Evolutionary conservation across 2,113 vertebrate species (phyloP).

Genomic region (Mus musculus): DNA sequence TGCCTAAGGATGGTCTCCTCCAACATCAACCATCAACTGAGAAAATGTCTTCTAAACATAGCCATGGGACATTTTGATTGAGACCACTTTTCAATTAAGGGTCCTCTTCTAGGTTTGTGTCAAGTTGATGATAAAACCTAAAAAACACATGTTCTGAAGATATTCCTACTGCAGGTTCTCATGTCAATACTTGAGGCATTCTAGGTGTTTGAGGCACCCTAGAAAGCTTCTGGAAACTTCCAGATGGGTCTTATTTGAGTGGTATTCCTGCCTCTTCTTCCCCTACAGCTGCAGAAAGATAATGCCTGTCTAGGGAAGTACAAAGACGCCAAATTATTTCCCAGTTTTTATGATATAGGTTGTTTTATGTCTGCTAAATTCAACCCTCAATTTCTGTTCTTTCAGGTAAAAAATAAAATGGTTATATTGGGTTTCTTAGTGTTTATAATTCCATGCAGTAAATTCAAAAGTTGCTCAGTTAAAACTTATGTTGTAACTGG

Average conservation of each 20-base stretch:
- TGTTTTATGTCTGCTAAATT: conserved; percentile 52
- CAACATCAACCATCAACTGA: background rate
- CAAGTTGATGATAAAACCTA: background rate
- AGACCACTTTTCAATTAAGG: background rate
- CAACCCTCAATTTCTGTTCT: conserved; percentile 40
- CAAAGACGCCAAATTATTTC: background rate
- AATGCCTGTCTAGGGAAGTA: background rate
- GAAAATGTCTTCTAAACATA: background rate
- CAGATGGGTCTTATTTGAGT: background rate
- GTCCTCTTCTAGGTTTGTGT: background rate
- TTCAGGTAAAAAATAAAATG: conserved; percentile 47
- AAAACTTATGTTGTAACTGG: background rate
- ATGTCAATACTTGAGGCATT: background rate
- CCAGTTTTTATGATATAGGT: background rate
- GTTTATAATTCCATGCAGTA: background rate
- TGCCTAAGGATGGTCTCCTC: background rate
- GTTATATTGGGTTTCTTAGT: conserved; percentile 26
- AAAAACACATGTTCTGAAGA: background rate
- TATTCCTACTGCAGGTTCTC: conserved; percentile 4
- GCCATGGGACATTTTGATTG: background rate
- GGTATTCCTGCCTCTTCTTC: background rate
- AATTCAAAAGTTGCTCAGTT: conserved; percentile 21
- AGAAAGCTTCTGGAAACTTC: conserved; percentile 21
- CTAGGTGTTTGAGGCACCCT: conserved; percentile 1
- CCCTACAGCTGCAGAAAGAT: background rate